Evolutionary conservation across 2,888 invertebrate genomes (phyloP).

Genomic region (Dynastes tityus): DNA sequence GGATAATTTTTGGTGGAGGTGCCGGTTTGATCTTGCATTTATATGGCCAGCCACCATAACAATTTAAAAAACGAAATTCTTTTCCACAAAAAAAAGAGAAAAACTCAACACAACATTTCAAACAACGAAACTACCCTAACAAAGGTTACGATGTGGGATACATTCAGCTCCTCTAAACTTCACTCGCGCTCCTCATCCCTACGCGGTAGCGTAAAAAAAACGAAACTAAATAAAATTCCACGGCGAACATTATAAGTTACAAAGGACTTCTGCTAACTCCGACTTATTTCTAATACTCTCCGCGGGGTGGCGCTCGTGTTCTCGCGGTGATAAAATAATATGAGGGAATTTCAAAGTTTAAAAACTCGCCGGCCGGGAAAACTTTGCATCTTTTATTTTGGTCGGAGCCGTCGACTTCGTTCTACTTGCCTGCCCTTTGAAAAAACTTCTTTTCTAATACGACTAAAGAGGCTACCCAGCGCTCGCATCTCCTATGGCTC

Average conservation of each 20-base stretch:
- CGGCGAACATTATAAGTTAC: slow-evolving; percentile 43
- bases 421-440: not conserved
- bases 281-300: slow-evolving; percentile 40
- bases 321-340: slow-evolving; percentile 45
- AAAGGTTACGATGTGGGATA: not conserved
- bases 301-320: slow-evolving; percentile 25
- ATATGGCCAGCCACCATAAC: too few relatives aligned
- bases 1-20: too few relatives aligned
- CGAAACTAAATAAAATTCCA: slow-evolving; percentile 34
- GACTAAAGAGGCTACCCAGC: not conserved
- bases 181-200: not conserved
- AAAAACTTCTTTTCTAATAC: too few relatives aligned
- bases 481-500: not conserved
- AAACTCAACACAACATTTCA: not conserved
- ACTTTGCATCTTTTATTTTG: slow-evolving; percentile 26
- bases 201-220: not conserved
- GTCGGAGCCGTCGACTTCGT: not conserved
- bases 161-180: slow-evolving; percentile 8
- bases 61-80: too few relatives aligned
- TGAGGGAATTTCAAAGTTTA: slow-evolving; percentile 39
- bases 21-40: too few relatives aligned
- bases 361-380: slow-evolving; percentile 37
- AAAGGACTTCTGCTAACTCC: slow-evolving; percentile 33
- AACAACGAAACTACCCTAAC: not conserved
- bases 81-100: not conserved